A percentile compares a stretch with the other conserved stretches of the same genome.
These are phyloP conservation scores for Eupristina koningsbergeri DNA, from an alignment of 1,140 invertebrate species.

Conservation along the genomic window DNA sequence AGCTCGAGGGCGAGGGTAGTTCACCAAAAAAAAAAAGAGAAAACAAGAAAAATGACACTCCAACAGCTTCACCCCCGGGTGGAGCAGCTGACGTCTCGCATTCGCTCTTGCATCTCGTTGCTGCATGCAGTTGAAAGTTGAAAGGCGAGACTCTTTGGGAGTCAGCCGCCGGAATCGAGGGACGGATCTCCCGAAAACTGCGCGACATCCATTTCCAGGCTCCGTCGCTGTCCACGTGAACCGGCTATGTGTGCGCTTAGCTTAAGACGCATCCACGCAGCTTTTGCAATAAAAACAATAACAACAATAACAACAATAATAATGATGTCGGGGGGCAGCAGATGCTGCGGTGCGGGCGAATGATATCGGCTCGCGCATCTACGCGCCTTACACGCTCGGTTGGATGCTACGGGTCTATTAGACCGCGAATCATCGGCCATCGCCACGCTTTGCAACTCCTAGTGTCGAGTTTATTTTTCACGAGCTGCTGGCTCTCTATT, in stretches of 20 bases:
- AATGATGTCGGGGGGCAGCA: no score
- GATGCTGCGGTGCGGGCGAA: conserved; percentile 61
- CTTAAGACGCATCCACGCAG: conserved; percentile 9
- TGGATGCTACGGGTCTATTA: conserved; percentile 52
- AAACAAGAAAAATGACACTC: not conserved
- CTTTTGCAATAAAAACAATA: no score
- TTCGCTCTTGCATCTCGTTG: not conserved
- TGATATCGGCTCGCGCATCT: conserved; percentile 56
- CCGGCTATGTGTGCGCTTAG: not conserved
- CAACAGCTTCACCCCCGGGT: not conserved
- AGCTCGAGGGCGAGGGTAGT: not conserved
- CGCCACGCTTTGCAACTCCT: not conserved
- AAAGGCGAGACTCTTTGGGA: not conserved
- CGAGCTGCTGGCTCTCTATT: not conserved
- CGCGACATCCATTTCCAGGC: conserved; percentile 23
- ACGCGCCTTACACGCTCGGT: conserved; percentile 43
- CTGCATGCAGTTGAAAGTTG: not conserved
- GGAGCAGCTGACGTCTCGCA: not conserved
- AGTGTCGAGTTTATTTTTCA: no score
- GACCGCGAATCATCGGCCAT: conserved; percentile 37
- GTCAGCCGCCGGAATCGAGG: conserved; percentile 11
- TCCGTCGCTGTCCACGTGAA: conserved; percentile 12
- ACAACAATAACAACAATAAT: no score
- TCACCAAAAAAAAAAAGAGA: not conserved
- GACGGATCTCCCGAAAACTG: conserved; percentile 32